A percentile compares a stretch with the other conserved stretches of the same genome.
These are phyloP conservation scores for Ectemnius lituratus DNA, from an alignment of 2,888 invertebrate genomes.

Conservation along the genomic window DNA sequence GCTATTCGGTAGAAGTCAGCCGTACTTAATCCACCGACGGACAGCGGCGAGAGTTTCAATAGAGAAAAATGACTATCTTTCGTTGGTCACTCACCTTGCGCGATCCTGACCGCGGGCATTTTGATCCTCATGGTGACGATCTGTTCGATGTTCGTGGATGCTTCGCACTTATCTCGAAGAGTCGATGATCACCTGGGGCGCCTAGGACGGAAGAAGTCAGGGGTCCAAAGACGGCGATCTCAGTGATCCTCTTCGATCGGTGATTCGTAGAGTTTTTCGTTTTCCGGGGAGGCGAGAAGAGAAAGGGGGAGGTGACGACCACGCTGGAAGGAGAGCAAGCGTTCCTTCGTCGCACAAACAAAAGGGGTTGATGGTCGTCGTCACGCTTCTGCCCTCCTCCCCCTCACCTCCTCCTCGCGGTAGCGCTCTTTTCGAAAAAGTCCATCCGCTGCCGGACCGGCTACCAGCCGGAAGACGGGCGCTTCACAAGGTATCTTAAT, in stretches of 20 bases:
- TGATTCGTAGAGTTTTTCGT: constrained; percentile 3
- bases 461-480: constrained; percentile 38
- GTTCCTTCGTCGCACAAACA: constrained; percentile 23
- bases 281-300: constrained; percentile 41
- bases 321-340: constrained; percentile 30
- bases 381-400: constrained; percentile 58
- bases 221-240: background rate
- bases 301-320: constrained; percentile 50
- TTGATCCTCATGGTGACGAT: constrained; percentile 94
- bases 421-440: constrained; percentile 29
- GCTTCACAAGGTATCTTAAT: constrained; percentile 1
- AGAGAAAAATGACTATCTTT: background rate
- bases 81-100: constrained; percentile 88
- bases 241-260: background rate
- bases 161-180: constrained; percentile 47
- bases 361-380: constrained; percentile 38
- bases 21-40: constrained; percentile 10
- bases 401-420: constrained; percentile 56
- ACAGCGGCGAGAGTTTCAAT: background rate
- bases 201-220: constrained; percentile 49
- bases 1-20: background rate
- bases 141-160: constrained; percentile 48
- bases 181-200: constrained; percentile 22
- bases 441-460: constrained; percentile 53
- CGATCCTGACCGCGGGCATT: constrained; percentile 98